Evolutionary conservation across 2,888 invertebrate species (phyloP).

Genomic region (Meiosimyza decipiens): DNA sequence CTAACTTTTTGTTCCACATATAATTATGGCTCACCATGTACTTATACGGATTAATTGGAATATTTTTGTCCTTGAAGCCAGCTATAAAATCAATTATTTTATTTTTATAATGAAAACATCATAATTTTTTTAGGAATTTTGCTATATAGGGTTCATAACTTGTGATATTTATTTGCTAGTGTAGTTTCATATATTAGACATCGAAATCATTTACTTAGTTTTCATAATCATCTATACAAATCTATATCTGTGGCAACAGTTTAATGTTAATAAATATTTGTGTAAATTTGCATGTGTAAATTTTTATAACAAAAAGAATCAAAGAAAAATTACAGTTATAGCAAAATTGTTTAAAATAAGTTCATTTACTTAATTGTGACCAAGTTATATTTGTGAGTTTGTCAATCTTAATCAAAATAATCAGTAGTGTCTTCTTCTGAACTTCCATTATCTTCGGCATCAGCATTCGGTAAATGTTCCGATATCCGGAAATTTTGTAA

Average conservation of each 20-base stretch:
- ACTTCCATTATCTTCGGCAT: constrained; percentile 65
- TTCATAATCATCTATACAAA: not conserved
- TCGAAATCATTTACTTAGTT: not conserved
- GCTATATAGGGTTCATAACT: too few relatives aligned
- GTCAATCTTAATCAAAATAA: constrained; percentile 59
- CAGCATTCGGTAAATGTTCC: constrained; percentile 67
- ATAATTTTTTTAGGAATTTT: too few relatives aligned
- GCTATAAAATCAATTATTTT: too few relatives aligned
- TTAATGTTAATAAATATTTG: constrained; percentile 5
- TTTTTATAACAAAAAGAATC: not conserved
- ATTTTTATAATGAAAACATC: too few relatives aligned
- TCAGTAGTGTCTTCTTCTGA: constrained; percentile 69
- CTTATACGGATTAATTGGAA: too few relatives aligned
- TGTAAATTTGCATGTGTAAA: constrained; percentile 1
- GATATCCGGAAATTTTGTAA: constrained; percentile 74
- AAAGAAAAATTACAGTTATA: too few relatives aligned
- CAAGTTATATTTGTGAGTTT: too few relatives aligned
- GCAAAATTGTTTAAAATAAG: not conserved
- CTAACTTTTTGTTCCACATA: too few relatives aligned
- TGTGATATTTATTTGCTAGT: not conserved
- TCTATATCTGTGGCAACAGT: not conserved
- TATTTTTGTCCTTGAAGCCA: too few relatives aligned
- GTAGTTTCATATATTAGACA: constrained; percentile 3
- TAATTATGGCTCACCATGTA: too few relatives aligned
- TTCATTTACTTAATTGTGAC: constrained; percentile 22